A percentile compares a stretch with the other conserved stretches of the same genome.
Conservation (phyloP, 2,113 vertebrate genomes). For the Pongo pygmaeus region DNA sequence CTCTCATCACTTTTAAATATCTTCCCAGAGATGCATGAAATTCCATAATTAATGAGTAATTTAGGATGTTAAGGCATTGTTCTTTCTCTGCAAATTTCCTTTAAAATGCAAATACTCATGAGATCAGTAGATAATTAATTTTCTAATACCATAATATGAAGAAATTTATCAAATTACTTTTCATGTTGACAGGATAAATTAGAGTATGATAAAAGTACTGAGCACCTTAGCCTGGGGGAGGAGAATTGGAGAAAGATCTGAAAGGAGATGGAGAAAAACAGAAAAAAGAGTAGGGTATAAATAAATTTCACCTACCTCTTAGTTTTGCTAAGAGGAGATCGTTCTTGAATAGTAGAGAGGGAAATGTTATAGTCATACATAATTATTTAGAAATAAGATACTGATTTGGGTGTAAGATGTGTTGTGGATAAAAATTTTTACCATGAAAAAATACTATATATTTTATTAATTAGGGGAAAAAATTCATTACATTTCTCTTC, state of each 20-base stretch:
- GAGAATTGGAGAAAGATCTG: background rate
- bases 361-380: background rate
- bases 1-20: background rate
- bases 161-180: slow-evolving; percentile 39
- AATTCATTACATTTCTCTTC: background rate
- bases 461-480: background rate
- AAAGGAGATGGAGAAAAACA: background rate
- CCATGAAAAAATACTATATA: background rate
- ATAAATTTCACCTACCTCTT: background rate
- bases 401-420: background rate
- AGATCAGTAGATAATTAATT: slow-evolving; percentile 54
- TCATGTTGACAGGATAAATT: slow-evolving; percentile 36
- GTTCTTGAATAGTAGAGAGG: background rate
- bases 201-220: slow-evolving; percentile 34
- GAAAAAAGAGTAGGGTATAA: background rate
- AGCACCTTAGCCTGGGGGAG: background rate
- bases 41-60: slow-evolving; percentile 39
- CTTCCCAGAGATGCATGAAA: background rate
- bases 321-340: background rate
- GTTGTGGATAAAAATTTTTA: background rate
- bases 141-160: slow-evolving; percentile 19
- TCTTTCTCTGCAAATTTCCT: slow-evolving; percentile 28
- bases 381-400: background rate
- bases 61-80: slow-evolving; percentile 42
- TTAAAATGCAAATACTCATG: slow-evolving; percentile 58